Evolutionary conservation across 2,113 vertebrate genomes (phyloP), one percentile per base, ranked within the genome.

Genomic region (Prunella fulvescens): DNA sequence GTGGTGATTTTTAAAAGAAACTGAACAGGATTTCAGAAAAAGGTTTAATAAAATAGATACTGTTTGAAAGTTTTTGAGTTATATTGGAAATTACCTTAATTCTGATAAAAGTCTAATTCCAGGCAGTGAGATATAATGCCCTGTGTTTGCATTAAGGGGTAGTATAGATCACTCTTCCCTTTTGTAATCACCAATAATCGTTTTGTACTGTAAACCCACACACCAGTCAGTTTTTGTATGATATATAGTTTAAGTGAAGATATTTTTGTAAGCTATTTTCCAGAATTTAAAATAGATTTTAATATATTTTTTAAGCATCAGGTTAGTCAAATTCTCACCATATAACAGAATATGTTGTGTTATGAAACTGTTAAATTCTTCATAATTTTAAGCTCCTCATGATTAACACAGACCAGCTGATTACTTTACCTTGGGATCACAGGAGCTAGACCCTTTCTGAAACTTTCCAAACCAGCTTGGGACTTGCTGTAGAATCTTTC

Each of bases 251-350:
- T 91, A 48, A 89, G 84, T 67, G 80, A 79, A 92, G 57, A 86
- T 94, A 65, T 82, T 76, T 90, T 78, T 74, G 66, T 97, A 93
- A 96, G 57, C 87, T 84, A n/a, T 92, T 91, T 86, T 96, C 88
- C 74, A 67, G 76, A 86, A 62, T 84, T 93, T 90, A 84, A 91
- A 88, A 73, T 53, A 80, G 80, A 94, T 96, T 96, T 96, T 96
- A 96, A 95, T 97, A 97, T 96, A 96, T 97, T 97, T 97, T 97
- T 95, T 66, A 97, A 92, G 58, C 95, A 97, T 97, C 82, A 53
- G 53, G 16, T 94, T 96, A 86, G 76, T 78, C 79, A 90, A 82
- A 83, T 92, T 82, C 61, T 96, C 90, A 83, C 85, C 60, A 6
- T 88, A 28, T 77, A 86, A 90, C 44, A 83, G 13, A 90, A 23